phyloP scores from a whole-genome alignment of 2,797 vertebrate genomes.

The Spatula clypeata region DNA sequence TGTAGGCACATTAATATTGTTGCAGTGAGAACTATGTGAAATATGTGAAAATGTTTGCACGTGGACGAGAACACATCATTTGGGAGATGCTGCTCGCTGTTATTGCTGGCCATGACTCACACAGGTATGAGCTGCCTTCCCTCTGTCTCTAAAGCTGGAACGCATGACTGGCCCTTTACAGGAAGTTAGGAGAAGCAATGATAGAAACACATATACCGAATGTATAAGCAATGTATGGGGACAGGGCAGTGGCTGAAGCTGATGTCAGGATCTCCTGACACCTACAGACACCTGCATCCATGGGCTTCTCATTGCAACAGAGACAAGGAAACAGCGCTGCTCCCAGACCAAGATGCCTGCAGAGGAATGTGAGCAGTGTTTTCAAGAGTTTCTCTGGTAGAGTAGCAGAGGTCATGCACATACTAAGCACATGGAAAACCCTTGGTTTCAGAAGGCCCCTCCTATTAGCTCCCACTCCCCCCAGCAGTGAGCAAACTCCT shows the following conservation, averaged over 20 bases:
- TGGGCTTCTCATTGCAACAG: neutral
- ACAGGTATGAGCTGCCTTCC: neutral
- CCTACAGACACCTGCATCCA: neutral
- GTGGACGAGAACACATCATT: neutral
- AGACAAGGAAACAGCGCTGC: neutral
- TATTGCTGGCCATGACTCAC: neutral
- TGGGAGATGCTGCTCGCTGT: neutral
- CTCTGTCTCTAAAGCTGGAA: neutral
- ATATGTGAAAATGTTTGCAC: accelerated
- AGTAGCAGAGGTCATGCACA: neutral
- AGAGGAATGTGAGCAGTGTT: neutral
- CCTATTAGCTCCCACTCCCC: accelerated
- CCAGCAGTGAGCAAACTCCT: neutral
- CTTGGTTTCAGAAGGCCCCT: neutral
- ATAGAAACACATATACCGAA: neutral
- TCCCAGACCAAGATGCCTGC: neutral
- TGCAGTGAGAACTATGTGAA: neutral
- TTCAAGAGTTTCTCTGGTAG: accelerated
- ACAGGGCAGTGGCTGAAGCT: neutral
- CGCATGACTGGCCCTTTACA: neutral
- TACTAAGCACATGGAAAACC: neutral
- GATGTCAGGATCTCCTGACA: neutral
- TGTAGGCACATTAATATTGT: accelerated
- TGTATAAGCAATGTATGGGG: neutral
- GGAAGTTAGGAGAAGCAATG: neutral